Evolutionary conservation across 2,888 invertebrate species (phyloP).

Genomic region (Punctoribates punctum): DNA sequence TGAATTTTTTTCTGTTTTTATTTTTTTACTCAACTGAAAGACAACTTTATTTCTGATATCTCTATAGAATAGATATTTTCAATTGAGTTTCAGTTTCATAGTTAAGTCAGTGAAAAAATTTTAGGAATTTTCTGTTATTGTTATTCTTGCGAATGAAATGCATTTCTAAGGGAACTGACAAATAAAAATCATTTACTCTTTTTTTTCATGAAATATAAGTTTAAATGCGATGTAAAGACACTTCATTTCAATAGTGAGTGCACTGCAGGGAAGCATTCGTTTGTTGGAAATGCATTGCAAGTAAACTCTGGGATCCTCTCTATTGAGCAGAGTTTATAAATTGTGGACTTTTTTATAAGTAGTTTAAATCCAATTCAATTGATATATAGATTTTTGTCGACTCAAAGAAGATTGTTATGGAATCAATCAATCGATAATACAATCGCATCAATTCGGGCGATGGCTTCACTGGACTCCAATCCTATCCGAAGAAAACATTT

Average conservation of each 20-base stretch:
- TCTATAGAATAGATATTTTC: too few relatives aligned
- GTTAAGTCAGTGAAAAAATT: too few relatives aligned
- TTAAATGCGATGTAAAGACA: background rate
- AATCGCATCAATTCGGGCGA: too few relatives aligned
- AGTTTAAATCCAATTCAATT: background rate
- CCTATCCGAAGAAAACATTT: background rate
- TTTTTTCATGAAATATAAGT: background rate
- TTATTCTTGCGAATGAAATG: too few relatives aligned
- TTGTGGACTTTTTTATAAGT: background rate
- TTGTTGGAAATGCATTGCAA: background rate
- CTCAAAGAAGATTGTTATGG: background rate
- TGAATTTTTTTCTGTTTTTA: too few relatives aligned
- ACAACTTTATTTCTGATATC: too few relatives aligned
- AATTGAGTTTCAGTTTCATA: too few relatives aligned
- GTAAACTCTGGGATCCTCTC: background rate
- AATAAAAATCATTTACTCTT: too few relatives aligned
- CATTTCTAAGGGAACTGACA: too few relatives aligned
- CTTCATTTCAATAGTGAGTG: background rate
- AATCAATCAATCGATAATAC: background rate
- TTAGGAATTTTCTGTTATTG: too few relatives aligned
- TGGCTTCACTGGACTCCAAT: background rate
- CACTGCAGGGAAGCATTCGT: background rate
- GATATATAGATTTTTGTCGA: background rate
- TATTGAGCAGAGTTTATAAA: background rate
- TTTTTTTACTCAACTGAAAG: too few relatives aligned